These are phyloP conservation scores for Eulemur macaco DNA, from an alignment of 2,113 vertebrate species.

Conservation along the genomic window DNA sequence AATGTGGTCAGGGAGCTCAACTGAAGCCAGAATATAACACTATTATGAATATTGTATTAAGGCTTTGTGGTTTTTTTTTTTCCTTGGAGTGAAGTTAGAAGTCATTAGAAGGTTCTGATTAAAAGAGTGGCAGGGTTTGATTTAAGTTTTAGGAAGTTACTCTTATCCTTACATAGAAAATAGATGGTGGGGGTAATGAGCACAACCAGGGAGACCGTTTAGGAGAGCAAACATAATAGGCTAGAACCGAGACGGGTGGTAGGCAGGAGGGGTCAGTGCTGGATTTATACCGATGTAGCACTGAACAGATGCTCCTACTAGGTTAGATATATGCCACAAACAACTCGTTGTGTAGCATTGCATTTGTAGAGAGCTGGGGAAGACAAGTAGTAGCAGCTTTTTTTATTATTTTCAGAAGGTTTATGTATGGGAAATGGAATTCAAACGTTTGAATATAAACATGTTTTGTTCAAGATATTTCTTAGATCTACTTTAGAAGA, in stretches of 20 bases:
- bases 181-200: not conserved
- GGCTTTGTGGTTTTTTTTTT: not conserved
- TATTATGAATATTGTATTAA: not conserved
- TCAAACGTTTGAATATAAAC: not conserved
- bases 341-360: not conserved
- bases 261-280: not conserved
- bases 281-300: not conserved
- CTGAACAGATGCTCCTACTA: not conserved
- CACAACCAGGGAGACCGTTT: accelerated
- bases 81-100: not conserved
- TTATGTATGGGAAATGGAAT: not conserved
- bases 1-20: not conserved
- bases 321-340: accelerated
- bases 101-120: not conserved
- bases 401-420: not conserved
- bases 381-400: not conserved
- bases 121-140: not conserved
- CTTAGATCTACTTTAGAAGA: not conserved
- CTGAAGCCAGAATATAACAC: not conserved
- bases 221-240: not conserved
- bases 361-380: not conserved
- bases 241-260: not conserved
- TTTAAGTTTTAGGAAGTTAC: not conserved
- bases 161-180: not conserved
- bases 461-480: not conserved